Conservation (phyloP, 1,140 invertebrate species). For the Calliphora vicina region DNA sequence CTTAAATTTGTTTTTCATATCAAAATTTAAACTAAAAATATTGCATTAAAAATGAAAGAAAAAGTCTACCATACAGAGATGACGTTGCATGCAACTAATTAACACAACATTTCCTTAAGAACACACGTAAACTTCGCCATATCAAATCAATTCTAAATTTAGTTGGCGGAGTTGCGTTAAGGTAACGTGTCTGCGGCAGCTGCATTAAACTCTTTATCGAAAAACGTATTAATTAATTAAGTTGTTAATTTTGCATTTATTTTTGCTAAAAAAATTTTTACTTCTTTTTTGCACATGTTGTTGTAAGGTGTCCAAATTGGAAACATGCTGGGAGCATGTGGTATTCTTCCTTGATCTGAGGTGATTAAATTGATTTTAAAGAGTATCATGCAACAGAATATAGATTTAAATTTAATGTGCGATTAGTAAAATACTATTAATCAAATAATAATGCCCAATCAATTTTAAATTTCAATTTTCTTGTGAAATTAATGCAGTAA, state of each 20-base stretch:
- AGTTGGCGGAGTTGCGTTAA: neutral
- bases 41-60: neutral
- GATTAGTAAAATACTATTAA: no score
- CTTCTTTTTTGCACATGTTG: neutral
- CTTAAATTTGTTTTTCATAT: constrained; percentile 14
- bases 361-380: neutral
- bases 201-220: constrained; percentile 35
- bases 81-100: constrained; percentile 17
- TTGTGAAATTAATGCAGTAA: no score
- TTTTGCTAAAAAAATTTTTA: constrained; percentile 21
- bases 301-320: constrained; percentile 24
- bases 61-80: neutral
- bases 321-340: constrained; percentile 19
- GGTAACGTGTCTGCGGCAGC: constrained; percentile 38
- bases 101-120: constrained; percentile 28
- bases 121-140: neutral
- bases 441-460: no score
- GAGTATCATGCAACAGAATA: no score
- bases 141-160: neutral
- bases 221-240: constrained; percentile 36
- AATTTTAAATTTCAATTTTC: no score
- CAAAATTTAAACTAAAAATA: neutral
- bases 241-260: constrained; percentile 40
- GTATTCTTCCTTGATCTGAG: neutral
- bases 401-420: no score